These are phyloP conservation scores for Paraescarpia echinospica DNA, from an alignment of 1,140 invertebrate species.

Conservation along the genomic window DNA sequence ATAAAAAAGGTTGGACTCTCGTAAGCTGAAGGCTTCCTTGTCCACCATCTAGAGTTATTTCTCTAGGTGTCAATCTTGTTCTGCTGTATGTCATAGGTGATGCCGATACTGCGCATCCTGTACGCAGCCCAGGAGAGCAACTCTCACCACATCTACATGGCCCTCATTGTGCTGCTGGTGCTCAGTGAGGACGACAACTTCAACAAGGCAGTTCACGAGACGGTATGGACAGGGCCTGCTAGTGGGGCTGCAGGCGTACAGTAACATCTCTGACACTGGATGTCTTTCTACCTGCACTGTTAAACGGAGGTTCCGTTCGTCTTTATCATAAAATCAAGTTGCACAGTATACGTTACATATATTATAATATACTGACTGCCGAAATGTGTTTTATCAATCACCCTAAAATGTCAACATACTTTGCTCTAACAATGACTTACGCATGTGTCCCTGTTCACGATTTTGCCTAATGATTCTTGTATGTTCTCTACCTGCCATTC, in stretches of 20 bases:
- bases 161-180: slow-evolving; percentile 93
- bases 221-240: slow-evolving; percentile 68
- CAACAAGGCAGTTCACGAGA: slow-evolving; percentile 90
- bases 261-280: neutral
- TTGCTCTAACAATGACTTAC: no score
- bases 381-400: no score
- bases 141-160: slow-evolving; percentile 99
- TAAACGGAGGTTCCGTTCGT: no score
- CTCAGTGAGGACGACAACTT: slow-evolving; percentile 95
- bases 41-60: slow-evolving; percentile 16
- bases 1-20: no score
- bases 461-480: no score
- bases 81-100: slow-evolving; percentile 67
- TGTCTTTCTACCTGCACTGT: neutral
- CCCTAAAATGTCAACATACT: no score
- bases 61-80: neutral
- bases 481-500: no score
- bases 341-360: no score
- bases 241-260: neutral
- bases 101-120: slow-evolving; percentile 90
- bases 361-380: no score
- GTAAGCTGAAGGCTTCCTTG: no score
- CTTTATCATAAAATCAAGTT: no score
- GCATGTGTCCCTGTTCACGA: no score
- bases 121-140: slow-evolving; percentile 69